Evolutionary conservation across 2,113 vertebrate species (phyloP).

Genomic region (Channa argus): DNA sequence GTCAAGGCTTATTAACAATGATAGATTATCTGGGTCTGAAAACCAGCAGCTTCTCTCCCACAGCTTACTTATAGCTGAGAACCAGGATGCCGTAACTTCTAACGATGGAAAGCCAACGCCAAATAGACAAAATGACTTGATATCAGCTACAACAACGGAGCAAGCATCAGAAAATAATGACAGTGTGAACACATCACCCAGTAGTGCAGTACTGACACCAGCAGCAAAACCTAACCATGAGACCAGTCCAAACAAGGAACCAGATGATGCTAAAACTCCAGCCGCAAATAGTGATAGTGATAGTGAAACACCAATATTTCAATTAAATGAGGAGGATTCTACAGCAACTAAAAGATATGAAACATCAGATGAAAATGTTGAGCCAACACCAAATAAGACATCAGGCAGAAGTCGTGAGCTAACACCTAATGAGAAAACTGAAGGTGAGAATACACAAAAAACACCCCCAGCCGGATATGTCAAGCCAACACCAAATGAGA

Average conservation of each 20-base stretch:
- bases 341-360: too few species aligned
- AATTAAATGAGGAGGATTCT: too few species aligned
- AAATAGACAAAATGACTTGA: neutral
- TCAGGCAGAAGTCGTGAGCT: neutral
- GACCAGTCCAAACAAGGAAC: neutral
- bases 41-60: neutral
- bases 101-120: neutral
- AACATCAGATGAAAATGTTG: neutral
- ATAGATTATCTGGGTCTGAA: neutral
- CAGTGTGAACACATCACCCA: neutral
- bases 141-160: neutral
- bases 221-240: neutral
- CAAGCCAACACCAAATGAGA: neutral
- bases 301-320: too few species aligned
- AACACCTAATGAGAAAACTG: neutral
- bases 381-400: neutral
- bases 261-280: too few species aligned
- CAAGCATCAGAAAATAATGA: neutral
- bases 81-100: conserved; percentile 2
- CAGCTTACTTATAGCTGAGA: neutral
- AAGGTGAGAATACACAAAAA: neutral
- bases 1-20: neutral
- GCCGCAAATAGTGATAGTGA: too few species aligned
- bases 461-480: neutral
- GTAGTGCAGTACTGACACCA: neutral